Evolutionary conservation across 2,113 vertebrate species (phyloP).

Genomic region (Sinocyclocheilus maitianheensis): DNA sequence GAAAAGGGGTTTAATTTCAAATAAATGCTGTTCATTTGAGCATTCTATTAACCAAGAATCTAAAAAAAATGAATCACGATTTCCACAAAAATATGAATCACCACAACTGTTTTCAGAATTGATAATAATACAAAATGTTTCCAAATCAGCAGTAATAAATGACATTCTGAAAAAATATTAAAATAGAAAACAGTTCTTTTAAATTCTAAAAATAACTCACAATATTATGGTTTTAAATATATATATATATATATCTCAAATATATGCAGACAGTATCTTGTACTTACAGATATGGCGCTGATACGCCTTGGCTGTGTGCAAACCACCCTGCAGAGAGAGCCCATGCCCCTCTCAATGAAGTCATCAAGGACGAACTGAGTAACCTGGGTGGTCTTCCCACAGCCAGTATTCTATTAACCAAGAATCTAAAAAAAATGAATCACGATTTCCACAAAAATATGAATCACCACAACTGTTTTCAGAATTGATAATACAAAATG

Average conservation of each 20-base stretch:
- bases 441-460: background rate
- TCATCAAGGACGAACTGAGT: slow-evolving; percentile 95
- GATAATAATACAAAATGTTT: background rate
- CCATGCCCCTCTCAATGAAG: slow-evolving; percentile 82
- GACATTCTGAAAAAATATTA: background rate
- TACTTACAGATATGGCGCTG: slow-evolving; percentile 94
- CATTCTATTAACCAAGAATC: background rate
- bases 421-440: background rate
- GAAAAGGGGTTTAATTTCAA: background rate
- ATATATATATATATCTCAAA: too few species aligned
- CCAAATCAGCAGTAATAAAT: background rate
- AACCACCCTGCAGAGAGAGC: slow-evolving; percentile 88
- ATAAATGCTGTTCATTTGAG: background rate
- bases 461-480: background rate
- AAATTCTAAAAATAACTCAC: too few species aligned
- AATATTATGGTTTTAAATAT: too few species aligned
- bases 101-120: background rate
- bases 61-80: background rate
- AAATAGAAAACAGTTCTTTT: too few species aligned
- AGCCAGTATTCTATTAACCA: slow-evolving; percentile 76
- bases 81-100: background rate
- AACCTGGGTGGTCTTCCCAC: slow-evolving; percentile 97
- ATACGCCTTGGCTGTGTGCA: slow-evolving; percentile 95
- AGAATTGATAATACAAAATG: background rate
- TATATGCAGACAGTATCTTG: background rate